phyloP scores from a whole-genome alignment of 2,797 vertebrate species.

The Lerista edwardsae region DNA sequence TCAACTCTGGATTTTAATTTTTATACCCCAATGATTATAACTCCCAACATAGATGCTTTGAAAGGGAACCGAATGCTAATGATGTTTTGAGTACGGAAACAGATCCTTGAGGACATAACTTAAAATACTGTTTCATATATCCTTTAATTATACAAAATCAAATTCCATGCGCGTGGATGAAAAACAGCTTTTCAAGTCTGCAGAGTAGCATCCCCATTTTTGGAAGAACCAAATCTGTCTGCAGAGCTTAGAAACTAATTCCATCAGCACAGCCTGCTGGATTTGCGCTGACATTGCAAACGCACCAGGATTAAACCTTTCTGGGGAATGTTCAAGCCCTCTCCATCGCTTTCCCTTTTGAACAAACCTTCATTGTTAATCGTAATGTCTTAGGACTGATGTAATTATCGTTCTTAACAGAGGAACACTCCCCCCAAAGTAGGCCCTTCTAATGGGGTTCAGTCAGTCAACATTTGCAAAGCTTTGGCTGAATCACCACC shows the following conservation, averaged over 20 bases:
- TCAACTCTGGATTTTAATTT: too few relatives aligned
- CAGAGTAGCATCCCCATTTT: not conserved
- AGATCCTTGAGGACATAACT: not conserved
- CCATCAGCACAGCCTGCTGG: slow-evolving; percentile 27
- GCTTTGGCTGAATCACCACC: too few relatives aligned
- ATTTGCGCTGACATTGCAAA: slow-evolving; percentile 18
- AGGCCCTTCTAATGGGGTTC: too few relatives aligned
- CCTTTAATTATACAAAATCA: slow-evolving; percentile 14
- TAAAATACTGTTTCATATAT: not conserved
- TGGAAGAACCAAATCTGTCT: not conserved
- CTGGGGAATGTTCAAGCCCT: not conserved
- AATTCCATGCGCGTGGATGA: slow-evolving; percentile 17
- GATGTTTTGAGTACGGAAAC: slow-evolving; percentile 1
- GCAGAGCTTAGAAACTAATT: not conserved
- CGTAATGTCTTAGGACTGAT: too few relatives aligned
- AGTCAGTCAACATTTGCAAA: too few relatives aligned
- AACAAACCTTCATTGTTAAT: too few relatives aligned
- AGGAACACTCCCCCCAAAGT: too few relatives aligned
- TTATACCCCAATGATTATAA: too few relatives aligned
- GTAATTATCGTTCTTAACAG: too few relatives aligned
- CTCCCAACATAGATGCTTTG: not conserved
- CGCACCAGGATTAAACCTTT: not conserved
- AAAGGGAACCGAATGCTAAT: not conserved
- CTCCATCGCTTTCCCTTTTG: not conserved
- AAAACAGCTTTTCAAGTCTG: not conserved